Base-by-base conservation (phyloP, 2,888 invertebrate genomes). In the Phyllotreta cruciferae region DNA sequence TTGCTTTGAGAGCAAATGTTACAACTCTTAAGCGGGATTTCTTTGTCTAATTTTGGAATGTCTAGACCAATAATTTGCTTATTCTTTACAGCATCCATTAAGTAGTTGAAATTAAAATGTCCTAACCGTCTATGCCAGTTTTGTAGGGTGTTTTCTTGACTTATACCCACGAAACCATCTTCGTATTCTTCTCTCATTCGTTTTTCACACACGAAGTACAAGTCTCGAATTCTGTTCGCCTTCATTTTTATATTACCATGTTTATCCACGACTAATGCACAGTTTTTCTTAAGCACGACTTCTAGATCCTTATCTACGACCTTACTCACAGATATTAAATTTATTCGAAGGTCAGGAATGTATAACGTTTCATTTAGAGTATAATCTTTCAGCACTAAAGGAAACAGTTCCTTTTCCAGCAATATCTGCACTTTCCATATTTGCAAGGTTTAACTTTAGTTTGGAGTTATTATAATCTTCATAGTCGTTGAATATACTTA, bases 401-500 rank as follows among this genome's bases (percentile, higher is more conserved):
- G 5, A 9, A 6, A 8, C 50, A n/a, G 50, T 11, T n/a, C 50
- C 14, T 50, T 50, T 50, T 35, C 35, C n/a, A n/a, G n/a, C n/a
- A 24, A 57, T 57, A 39, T 57, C 37, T 11, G 62, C 57, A 5
- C 50, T 50, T 5, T 24, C 24, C 4, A 45, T 34, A 36, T 60
- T 42, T 4, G 63, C 64, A 11, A 61, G 37, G 10, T 54, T 61
- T 45, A 63, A 50, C 50, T 37, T 9, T 42, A 10, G 6, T 34
- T 11, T 47, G 10, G 6, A 9, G 45, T 47, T 4, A 41, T 8
- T 36, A 63, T 36, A 35, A 50, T 9, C 5, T n/a, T n/a, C n/a
- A n/a, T n/a, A n/a, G n/a, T n/a, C n/a, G n/a, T 24, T 14, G 34
- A 63, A 63, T 61, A 61, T 38, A 7, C 37, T n/a, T 4, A 55